These are phyloP conservation scores for Kradibia gibbosae DNA, from an alignment of 1,140 invertebrate genomes.

Conservation along the genomic window DNA sequence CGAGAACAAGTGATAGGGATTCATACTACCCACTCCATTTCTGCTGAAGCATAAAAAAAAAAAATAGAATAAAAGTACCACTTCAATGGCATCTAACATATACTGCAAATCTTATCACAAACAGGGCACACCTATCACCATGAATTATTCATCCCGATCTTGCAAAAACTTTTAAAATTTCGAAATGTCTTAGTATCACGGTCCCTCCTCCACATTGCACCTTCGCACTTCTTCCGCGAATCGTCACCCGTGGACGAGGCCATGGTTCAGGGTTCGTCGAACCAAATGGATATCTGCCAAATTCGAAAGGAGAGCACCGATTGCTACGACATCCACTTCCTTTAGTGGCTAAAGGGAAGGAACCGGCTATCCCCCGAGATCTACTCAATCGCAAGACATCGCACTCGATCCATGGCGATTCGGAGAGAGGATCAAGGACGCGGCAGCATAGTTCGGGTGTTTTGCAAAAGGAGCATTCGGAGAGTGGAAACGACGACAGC, in stretches of 20 bases:
- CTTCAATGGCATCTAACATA: not conserved
- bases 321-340: not conserved
- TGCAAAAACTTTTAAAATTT: not conserved
- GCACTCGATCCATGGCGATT: no score
- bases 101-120: slow-evolving; percentile 16
- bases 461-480: slow-evolving; percentile 57
- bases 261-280: slow-evolving; percentile 52
- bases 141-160: slow-evolving; percentile 16
- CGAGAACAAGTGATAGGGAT: not conserved
- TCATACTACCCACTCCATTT: not conserved
- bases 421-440: slow-evolving; percentile 60
- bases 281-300: slow-evolving; percentile 60
- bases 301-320: slow-evolving; percentile 51
- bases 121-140: not conserved
- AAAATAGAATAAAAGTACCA: not conserved
- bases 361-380: no score
- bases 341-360: no score
- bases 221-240: not conserved
- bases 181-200: not conserved
- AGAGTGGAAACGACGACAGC: no score
- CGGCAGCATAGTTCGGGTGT: slow-evolving; percentile 50
- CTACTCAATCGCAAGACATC: no score
- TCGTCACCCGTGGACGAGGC: not conserved
- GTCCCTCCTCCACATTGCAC: not conserved
- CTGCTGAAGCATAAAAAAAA: not conserved